Evolutionary conservation across 2,888 invertebrate genomes (phyloP).

Genomic region (Phaedon cochleariae): DNA sequence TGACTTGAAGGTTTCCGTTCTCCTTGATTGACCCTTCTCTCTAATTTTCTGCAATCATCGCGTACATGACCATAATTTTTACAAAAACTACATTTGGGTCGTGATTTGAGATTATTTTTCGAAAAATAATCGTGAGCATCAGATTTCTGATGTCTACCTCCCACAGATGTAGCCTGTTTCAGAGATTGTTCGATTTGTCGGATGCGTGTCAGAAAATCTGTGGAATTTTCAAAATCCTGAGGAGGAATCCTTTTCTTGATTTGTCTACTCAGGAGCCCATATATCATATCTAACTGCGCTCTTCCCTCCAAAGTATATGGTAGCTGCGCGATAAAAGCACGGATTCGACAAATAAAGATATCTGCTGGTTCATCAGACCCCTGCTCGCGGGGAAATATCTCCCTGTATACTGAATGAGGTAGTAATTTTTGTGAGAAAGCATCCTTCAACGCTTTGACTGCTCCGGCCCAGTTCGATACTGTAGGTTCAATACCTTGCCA

Average conservation of each 20-base stretch:
- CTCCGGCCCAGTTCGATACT: background rate
- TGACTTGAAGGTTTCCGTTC: background rate
- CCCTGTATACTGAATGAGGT: background rate
- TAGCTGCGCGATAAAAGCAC: background rate
- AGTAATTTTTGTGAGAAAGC: background rate
- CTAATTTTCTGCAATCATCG: too few species aligned
- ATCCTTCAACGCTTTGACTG: background rate
- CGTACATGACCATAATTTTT: background rate
- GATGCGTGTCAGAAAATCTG: too few species aligned
- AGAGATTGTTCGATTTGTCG: too few species aligned
- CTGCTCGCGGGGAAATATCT: background rate
- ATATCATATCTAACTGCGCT: background rate
- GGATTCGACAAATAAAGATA: too few species aligned
- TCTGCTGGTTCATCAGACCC: too few species aligned
- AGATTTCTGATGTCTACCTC: too few species aligned
- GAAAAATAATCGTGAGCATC: too few species aligned
- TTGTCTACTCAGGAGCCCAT: background rate
- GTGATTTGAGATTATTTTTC: too few species aligned
- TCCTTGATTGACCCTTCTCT: too few species aligned
- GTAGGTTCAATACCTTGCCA: too few species aligned
- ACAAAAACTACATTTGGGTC: background rate
- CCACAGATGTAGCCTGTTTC: too few species aligned
- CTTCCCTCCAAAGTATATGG: background rate
- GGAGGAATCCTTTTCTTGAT: too few species aligned
- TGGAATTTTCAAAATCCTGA: background rate